Evolutionary conservation across 2,113 vertebrate genomes (phyloP).

Genomic region (Protomyctophum bolini): DNA sequence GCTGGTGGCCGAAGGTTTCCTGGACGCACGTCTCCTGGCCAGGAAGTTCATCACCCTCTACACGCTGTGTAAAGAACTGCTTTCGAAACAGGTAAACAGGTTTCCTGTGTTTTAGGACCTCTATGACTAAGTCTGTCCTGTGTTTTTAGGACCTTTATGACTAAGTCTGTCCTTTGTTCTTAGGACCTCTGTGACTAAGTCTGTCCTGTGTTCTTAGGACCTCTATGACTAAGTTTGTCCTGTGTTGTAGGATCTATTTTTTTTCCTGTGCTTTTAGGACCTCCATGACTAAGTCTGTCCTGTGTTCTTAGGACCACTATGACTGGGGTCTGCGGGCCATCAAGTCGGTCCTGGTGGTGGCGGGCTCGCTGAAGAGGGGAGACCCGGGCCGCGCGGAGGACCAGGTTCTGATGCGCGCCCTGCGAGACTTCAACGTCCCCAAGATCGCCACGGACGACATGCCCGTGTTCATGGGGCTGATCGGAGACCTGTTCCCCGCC

Average conservation of each 20-base stretch:
- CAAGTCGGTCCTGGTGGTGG: constrained; percentile 94
- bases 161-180: too few species aligned
- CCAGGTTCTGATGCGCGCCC: constrained; percentile 93
- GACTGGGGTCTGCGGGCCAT: constrained; percentile 97
- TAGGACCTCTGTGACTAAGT: too few species aligned
- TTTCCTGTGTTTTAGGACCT: too few species aligned
- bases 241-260: too few species aligned
- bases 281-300: not conserved
- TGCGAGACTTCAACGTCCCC: constrained; percentile 94
- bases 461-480: constrained; percentile 93
- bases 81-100: constrained; percentile 93
- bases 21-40: constrained; percentile 86
- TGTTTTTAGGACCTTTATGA: too few species aligned
- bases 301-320: constrained; percentile 87
- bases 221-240: too few species aligned
- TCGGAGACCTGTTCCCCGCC: constrained; percentile 91
- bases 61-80: constrained; percentile 90
- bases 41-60: constrained; percentile 97
- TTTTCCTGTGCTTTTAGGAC: too few species aligned
- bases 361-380: constrained; percentile 89
- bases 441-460: constrained; percentile 93
- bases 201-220: too few species aligned
- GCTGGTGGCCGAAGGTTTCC: constrained; percentile 96
- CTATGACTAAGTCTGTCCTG: too few species aligned
- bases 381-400: constrained; percentile 89